Evolutionary conservation across 2,797 vertebrate genomes (phyloP).

Genomic region (Danio albolineatus): DNA sequence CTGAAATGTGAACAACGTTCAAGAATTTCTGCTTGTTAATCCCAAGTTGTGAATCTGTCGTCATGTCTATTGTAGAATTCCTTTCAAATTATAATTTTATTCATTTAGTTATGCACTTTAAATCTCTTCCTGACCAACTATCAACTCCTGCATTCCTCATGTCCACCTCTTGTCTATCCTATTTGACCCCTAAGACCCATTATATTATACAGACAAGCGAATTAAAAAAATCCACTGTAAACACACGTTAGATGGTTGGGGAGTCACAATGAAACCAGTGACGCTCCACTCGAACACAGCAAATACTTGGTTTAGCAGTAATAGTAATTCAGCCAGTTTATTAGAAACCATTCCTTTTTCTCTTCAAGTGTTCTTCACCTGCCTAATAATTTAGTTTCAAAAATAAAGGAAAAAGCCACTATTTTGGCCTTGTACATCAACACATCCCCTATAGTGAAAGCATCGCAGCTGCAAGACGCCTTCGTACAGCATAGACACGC

Average conservation of each 20-base stretch:
- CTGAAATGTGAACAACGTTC: background rate
- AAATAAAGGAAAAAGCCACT: conserved; percentile 20
- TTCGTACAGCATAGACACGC: background rate
- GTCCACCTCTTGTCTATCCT: background rate
- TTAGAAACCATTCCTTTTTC: conserved; percentile 12
- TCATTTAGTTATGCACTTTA: background rate
- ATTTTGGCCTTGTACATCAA: background rate
- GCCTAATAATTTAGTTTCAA: conserved; percentile 34
- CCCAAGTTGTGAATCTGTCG: background rate
- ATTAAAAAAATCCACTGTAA: background rate
- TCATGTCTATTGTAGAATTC: background rate
- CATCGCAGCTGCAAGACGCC: background rate
- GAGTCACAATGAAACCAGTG: background rate
- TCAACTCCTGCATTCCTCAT: background rate
- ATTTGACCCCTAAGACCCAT: conserved; percentile 2
- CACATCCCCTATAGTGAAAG: background rate
- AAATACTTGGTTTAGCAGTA: conserved; percentile 6
- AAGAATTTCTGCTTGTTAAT: background rate
- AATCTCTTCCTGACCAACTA: background rate
- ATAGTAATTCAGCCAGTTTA: background rate
- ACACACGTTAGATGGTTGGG: background rate
- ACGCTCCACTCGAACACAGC: background rate
- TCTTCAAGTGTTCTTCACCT: background rate
- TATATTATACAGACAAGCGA: background rate
- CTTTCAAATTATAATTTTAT: background rate